Percentiles rank a stretch among this genome's conserved stretches.
Conservation (phyloP, 2,888 invertebrate genomes). For the Papilio gigon region DNA sequence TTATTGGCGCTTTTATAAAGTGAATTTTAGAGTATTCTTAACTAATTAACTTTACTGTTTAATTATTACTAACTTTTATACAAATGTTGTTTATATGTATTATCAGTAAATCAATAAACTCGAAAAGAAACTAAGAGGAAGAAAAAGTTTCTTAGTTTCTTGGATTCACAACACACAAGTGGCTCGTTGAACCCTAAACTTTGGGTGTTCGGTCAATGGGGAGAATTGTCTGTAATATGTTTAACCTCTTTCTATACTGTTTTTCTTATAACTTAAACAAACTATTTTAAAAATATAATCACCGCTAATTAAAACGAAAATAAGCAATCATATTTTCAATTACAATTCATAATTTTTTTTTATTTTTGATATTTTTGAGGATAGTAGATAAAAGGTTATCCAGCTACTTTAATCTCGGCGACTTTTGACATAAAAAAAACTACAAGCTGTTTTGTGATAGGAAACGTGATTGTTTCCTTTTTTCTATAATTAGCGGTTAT, state of each 20-base stretch:
- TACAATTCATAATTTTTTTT: too few relatives aligned
- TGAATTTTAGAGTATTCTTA: too few relatives aligned
- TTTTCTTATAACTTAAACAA: too few relatives aligned
- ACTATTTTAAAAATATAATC: not conserved
- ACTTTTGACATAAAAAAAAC: too few relatives aligned
- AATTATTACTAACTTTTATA: not conserved
- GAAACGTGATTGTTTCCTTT: too few relatives aligned
- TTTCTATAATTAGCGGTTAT: too few relatives aligned
- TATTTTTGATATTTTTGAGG: too few relatives aligned
- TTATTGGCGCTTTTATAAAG: too few relatives aligned
- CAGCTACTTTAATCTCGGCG: too few relatives aligned
- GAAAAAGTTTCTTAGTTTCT: constrained; percentile 14
- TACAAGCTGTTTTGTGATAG: too few relatives aligned
- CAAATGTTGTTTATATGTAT: constrained; percentile 10
- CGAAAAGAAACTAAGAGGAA: not conserved
- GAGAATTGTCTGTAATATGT: constrained; percentile 2
- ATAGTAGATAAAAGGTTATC: too few relatives aligned
- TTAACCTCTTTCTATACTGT: not conserved
- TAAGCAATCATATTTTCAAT: not conserved
- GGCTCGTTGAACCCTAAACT: constrained; percentile 15
- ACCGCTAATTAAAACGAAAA: not conserved
- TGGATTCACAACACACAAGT: constrained; percentile 18
- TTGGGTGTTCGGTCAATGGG: constrained; percentile 2
- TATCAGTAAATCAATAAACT: constrained; percentile 9
- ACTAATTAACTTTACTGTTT: not conserved